Percentiles rank a stretch among this genome's conserved stretches.
phyloP scores from a whole-genome alignment of 2,113 vertebrate species.

The Hypocryptadius cinnamomeus region DNA sequence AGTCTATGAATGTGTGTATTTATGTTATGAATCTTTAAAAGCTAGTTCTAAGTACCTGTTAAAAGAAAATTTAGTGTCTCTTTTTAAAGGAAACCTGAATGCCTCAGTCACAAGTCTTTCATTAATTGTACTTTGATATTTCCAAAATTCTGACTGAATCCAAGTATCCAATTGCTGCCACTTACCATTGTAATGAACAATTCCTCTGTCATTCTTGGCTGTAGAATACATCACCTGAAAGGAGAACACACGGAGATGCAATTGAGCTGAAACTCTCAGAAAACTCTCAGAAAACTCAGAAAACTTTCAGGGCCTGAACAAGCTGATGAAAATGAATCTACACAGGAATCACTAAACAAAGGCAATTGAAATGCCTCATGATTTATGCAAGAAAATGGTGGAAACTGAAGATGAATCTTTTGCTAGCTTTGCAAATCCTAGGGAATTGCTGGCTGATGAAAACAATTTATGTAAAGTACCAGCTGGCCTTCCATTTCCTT shows the following conservation, averaged over 20 bases:
- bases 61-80: neutral
- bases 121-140: neutral
- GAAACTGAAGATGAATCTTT: conserved; percentile 41
- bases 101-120: neutral
- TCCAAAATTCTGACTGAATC: neutral
- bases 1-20: neutral
- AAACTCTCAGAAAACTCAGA: too few species aligned
- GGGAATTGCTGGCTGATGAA: conserved; percentile 37
- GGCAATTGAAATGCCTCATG: neutral
- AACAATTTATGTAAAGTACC: conserved; percentile 57
- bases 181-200: conserved; percentile 51
- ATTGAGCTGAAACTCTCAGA: conserved; percentile 66
- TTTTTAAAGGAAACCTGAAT: conserved; percentile 17
- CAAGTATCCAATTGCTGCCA: conserved; percentile 50
- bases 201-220: conserved; percentile 51
- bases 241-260: conserved; percentile 26
- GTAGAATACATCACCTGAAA: conserved; percentile 27
- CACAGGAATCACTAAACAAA: conserved; percentile 5
- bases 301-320: conserved; percentile 54
- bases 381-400: neutral
- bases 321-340: conserved; percentile 61
- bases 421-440: conserved; percentile 63
- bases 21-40: neutral
- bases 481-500: conserved; percentile 37
- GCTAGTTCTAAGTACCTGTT: neutral